These are phyloP conservation scores for Vulpes lagopus DNA, from an alignment of 2,113 vertebrate species.

Conservation along the genomic window DNA sequence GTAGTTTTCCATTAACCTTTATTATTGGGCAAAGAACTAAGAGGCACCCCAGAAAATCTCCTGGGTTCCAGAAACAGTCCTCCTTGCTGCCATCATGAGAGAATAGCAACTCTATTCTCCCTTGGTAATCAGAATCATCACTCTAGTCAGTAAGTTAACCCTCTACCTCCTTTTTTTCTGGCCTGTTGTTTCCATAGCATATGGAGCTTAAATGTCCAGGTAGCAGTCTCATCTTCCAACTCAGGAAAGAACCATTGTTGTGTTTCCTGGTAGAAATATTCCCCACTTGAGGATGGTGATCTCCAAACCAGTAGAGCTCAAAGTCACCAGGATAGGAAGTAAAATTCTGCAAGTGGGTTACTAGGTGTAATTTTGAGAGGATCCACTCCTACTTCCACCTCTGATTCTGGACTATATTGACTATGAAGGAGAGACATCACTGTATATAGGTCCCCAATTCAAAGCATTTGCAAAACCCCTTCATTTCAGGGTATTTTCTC, in stretches of 20 bases:
- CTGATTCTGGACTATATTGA: neutral
- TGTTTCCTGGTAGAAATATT: neutral
- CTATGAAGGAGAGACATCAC: neutral
- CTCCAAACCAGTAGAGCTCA: neutral
- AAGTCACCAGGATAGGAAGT: neutral
- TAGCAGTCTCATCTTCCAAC: neutral
- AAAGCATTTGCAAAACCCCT: neutral
- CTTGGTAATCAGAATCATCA: neutral
- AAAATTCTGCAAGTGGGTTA: neutral
- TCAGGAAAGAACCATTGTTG: neutral
- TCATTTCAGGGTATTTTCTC: constrained; percentile 8
- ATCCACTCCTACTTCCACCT: neutral
- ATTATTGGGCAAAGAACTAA: neutral
- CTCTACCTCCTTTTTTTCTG: neutral
- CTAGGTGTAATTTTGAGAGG: neutral
- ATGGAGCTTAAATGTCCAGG: neutral
- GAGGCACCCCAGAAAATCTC: neutral
- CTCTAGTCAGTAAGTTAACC: neutral
- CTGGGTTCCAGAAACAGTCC: neutral
- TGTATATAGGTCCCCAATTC: neutral
- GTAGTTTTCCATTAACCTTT: neutral
- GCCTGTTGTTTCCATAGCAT: neutral
- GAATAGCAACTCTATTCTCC: neutral
- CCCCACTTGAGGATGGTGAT: neutral
- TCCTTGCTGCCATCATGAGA: neutral